A percentile compares a stretch with the other conserved stretches of the same genome.
These are phyloP conservation scores for Callospermophilus lateralis DNA, from an alignment of 2,113 vertebrate genomes.

Conservation along the genomic window DNA sequence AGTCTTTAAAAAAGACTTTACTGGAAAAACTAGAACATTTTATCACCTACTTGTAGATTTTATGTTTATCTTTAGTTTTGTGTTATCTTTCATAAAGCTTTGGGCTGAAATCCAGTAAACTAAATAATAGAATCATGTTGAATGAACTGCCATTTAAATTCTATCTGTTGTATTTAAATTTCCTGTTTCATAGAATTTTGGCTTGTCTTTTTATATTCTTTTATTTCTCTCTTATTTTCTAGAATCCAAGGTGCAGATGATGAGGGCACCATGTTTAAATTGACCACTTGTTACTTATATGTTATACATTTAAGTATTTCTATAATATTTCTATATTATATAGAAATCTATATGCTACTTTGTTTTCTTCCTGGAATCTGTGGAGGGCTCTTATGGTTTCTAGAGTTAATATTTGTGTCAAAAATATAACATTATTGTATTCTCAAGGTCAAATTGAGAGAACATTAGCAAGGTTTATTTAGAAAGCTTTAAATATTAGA, in stretches of 20 bases:
- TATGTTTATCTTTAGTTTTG: neutral
- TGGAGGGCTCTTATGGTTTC: neutral
- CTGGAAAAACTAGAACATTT: neutral
- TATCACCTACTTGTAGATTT: neutral
- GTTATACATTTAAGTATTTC: neutral
- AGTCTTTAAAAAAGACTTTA: neutral
- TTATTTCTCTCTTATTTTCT: neutral
- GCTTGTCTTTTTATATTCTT: neutral
- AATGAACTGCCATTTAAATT: neutral
- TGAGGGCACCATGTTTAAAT: constrained; percentile 24
- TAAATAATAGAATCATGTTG: neutral
- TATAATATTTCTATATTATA: neutral
- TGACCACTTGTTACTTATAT: neutral
- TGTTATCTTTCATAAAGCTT: neutral
- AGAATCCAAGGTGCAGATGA: neutral
- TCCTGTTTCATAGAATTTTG: neutral
- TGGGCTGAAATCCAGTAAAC: neutral
- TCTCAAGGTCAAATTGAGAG: neutral
- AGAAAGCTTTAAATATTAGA: constrained; percentile 51
- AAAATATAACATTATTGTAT: constrained; percentile 43
- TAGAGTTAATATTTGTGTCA: constrained; percentile 3
- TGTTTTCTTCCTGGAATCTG: neutral
- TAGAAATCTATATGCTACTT: neutral
- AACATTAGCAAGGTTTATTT: constrained; percentile 65
- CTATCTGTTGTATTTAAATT: neutral